Conservation (phyloP, 92 coral and sea anemone species). For the Porites cylindrica region DNA sequence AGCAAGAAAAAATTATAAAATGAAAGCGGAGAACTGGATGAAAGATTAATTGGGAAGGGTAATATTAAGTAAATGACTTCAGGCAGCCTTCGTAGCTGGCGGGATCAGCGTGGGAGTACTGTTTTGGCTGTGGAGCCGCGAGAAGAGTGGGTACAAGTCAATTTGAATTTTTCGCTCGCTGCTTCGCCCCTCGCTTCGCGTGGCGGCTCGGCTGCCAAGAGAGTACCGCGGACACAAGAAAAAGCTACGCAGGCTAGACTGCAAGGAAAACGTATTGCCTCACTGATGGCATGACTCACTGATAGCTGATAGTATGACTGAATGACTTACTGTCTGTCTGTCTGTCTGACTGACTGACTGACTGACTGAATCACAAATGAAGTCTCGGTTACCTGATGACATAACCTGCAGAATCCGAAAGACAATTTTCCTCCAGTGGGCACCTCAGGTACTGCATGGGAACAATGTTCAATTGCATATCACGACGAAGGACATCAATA, state of each 20-base stretch:
- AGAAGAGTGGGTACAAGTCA: too few relatives aligned
- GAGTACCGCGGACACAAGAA: background rate
- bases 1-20: too few relatives aligned
- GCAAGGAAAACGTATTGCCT: background rate
- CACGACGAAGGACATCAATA: conserved; percentile 61
- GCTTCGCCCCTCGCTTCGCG: too few relatives aligned
- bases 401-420: conserved; percentile 64
- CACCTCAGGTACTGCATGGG: conserved; percentile 69
- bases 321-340: background rate
- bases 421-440: conserved; percentile 91
- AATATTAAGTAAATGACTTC: background rate
- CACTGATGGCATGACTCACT: background rate
- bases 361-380: background rate
- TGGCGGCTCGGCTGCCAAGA: too few relatives aligned
- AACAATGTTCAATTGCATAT: conserved; percentile 52
- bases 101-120: too few relatives aligned
- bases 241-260: background rate
- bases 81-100: too few relatives aligned
- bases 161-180: too few relatives aligned
- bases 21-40: background rate
- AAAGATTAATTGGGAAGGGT: background rate
- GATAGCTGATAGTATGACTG: background rate
- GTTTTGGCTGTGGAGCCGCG: too few relatives aligned
- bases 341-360: background rate
- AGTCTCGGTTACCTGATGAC: conserved; percentile 10